Base-by-base conservation (phyloP, 2,113 vertebrate genomes). In the Oreochromis tanganicae region DNA sequence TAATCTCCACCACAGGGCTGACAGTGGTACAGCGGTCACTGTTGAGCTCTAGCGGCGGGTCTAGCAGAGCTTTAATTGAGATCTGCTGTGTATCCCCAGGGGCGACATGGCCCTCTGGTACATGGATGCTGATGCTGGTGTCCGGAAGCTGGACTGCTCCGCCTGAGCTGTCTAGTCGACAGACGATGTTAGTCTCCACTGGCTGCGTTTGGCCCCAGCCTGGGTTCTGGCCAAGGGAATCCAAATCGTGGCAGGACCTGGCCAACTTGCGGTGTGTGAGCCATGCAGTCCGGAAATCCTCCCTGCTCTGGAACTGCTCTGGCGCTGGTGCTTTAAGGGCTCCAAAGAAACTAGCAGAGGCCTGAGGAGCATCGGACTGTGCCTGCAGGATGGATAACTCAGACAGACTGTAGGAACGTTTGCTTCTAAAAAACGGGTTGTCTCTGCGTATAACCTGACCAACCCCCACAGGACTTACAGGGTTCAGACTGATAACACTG, bases 201-300 rank as follows among this genome's bases (percentile, higher is more conserved):
- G 98, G 98, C 34, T 99, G 98, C 0, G 98, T 99, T 95, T 99
- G 98, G 63, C 98, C 98, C 98, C 98, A 99, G 14, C 99, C 99
- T 1, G 98, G 99, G 90, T 94, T 99, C 75, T 99, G 98, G 56
- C 98, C 98, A 2, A 99, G 95, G 17, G 98, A 95, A 90, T 99
- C 98, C 89, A 99, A 88, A 91, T 99, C 98, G 0, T 99, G 98
- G 94, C 99, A 99, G 11, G 99, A 99, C 83, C 99, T 96, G 84
- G 99, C 97, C 88, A 99, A 92, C 88, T 99, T 99, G 75, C 99
- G 97, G 89, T 99, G 99, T 85, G 96, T 98, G 56, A 99, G 92
- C 99, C 99, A 99, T 0, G 98, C 99, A 0, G 97, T 97, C 66
- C 98, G 96, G 59, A 99, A 99, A 89, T 99, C 99, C 90, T 99